Evolutionary conservation across 2,797 vertebrate genomes (phyloP), one percentile per base, ranked within the genome.

Genomic region (Picus viridis): DNA sequence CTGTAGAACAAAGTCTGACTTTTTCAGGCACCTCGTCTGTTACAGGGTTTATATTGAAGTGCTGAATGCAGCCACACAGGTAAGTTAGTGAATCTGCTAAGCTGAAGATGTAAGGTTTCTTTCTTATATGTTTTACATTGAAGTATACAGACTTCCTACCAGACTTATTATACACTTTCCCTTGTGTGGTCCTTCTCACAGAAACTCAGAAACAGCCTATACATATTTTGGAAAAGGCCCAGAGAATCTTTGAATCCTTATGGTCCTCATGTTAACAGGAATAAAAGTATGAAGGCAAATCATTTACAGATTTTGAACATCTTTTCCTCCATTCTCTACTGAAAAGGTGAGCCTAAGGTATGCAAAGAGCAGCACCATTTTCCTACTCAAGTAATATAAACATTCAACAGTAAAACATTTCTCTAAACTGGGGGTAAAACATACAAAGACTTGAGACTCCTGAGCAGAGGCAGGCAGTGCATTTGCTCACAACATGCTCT

Each of bases 161-260:
- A 57, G 51, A 69, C 49, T 57, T 90, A 51, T 62, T 83, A 47
- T 36, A 54, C 12, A 27, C 12, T 49, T 91, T 59, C 15, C 26
- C 69, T 71, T 62, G 39, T 73, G 72, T 68, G 45, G 36, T 74
- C 36, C 15, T 78, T 87, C 65, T 88, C 49, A 75, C 3, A 62
- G 41, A 93, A 85, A 72, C 41, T 83, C 45, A 49, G n/a, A 24
- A 76, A 76, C 47, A 88, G 83, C 6, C 3, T 67, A 59, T 12
- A 64, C 5, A 16, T 61, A 54, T 85, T 94, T 83, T 89, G 69
- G 75, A 90, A 90, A 85, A 80, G 18, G 6, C 15, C 6, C 15
- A 43, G 49, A 62, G 77, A 94, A 85, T 74, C 68, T 90, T 73
- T 51, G 49, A 87, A 51, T 71, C 77, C 83, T 90, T 67, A 63